These are phyloP conservation scores for Diprion similis DNA, from an alignment of 1,140 invertebrate genomes.

Conservation along the genomic window DNA sequence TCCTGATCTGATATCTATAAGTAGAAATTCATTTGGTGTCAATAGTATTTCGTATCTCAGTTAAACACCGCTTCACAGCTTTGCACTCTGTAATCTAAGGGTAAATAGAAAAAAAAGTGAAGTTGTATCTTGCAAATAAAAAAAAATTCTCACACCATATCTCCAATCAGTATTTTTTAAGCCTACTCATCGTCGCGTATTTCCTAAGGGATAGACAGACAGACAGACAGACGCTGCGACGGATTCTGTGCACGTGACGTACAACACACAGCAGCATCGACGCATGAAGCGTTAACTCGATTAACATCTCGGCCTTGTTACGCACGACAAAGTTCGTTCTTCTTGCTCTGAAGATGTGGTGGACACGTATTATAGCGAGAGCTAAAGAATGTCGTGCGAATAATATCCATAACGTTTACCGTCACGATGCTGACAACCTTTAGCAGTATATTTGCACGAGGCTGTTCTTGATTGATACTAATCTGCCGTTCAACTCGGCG, in stretches of 20 bases:
- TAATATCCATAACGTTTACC: not conserved
- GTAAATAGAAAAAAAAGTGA: not conserved
- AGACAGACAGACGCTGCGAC: not conserved
- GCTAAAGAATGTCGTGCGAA: not conserved
- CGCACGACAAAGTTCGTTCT: not conserved
- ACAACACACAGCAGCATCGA: not conserved
- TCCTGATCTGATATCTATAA: no score
- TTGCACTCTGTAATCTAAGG: not conserved
- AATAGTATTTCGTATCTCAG: no score
- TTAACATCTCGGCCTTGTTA: slow-evolving; percentile 2
- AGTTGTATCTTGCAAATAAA: not conserved
- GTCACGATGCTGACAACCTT: not conserved
- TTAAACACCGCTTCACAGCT: not conserved
- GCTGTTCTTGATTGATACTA: not conserved
- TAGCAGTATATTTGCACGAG: not conserved
- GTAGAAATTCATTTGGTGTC: no score
- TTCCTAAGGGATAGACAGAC: no score
- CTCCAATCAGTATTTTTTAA: not conserved
- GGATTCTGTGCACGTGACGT: not conserved
- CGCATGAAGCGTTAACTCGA: slow-evolving; percentile 1
- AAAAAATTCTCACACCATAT: not conserved
- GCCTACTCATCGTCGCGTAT: not conserved
- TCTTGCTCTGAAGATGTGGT: not conserved
- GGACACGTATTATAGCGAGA: not conserved
- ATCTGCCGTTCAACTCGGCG: not conserved